phyloP scores from a whole-genome alignment of 2,888 invertebrate species.

The Herminia tarsipennalis region DNA sequence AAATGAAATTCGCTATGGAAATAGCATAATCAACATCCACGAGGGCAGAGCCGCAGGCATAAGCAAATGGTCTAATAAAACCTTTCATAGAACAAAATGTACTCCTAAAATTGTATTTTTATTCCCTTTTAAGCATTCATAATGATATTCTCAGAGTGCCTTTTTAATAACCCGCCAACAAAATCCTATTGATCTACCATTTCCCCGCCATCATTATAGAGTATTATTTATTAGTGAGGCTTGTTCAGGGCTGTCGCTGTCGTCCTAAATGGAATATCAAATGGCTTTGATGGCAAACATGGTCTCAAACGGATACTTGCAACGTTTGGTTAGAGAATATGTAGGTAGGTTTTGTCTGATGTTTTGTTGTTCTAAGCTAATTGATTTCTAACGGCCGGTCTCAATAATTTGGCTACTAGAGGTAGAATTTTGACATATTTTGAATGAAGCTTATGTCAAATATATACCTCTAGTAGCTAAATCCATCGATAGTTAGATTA shows the following conservation, averaged over 20 bases:
- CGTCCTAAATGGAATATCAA: conserved; percentile 47
- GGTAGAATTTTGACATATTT: no score
- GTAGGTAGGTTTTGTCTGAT: neutral
- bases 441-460: no score
- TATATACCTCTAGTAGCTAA: no score
- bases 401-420: no score
- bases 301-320: conserved; percentile 14
- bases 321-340: neutral
- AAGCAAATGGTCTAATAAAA: no score
- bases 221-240: conserved; percentile 47
- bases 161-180: conserved; percentile 6
- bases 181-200: conserved; percentile 16
- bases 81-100: no score
- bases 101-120: neutral
- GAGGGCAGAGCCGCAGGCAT: no score
- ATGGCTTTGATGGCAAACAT: conserved; percentile 39
- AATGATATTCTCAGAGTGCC: neutral
- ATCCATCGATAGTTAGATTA: no score
- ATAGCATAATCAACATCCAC: no score
- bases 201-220: conserved; percentile 25
- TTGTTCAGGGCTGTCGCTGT: conserved; percentile 17
- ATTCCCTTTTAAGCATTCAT: neutral
- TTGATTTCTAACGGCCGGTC: no score
- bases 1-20: no score
- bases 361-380: neutral